phyloP scores from a whole-genome alignment of 2,113 vertebrate species.

The Chiloscyllium plagiosum region DNA sequence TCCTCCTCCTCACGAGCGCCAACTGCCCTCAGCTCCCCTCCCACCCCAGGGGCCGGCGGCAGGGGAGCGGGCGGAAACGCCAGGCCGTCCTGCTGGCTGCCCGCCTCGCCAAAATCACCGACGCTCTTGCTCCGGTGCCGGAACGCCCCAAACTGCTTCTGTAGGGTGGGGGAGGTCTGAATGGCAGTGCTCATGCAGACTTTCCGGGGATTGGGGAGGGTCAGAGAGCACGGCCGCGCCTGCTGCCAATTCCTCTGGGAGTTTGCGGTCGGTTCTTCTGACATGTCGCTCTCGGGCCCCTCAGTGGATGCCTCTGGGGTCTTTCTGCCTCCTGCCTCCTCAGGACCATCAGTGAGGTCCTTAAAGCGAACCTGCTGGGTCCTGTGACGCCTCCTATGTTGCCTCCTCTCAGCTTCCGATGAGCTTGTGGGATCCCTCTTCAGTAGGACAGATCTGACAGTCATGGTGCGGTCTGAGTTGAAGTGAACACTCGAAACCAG shows the following conservation, averaged over 20 bases:
- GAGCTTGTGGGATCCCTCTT: conserved; percentile 58
- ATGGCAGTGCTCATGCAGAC: conserved; percentile 69
- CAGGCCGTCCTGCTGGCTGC: neutral
- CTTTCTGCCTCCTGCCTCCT: neutral
- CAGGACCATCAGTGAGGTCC: conserved; percentile 61
- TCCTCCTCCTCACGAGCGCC: conserved; percentile 43
- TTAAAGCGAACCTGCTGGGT: conserved; percentile 79
- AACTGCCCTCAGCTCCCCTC: neutral
- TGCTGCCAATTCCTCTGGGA: conserved; percentile 62
- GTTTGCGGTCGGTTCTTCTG: conserved; percentile 55
- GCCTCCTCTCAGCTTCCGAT: conserved; percentile 64
- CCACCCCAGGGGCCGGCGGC: neutral
- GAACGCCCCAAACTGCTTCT: conserved; percentile 53
- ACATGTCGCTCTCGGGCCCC: conserved; percentile 59
- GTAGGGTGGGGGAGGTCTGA: conserved; percentile 73
- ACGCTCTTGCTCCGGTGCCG: conserved; percentile 57
- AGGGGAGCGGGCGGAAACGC: neutral
- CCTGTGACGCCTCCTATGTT: conserved; percentile 64
- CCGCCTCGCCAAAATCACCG: conserved; percentile 49
- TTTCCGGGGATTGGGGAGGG: conserved; percentile 62
- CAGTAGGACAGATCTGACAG: conserved; percentile 71
- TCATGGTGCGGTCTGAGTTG: conserved; percentile 63
- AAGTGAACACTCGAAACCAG: conserved; percentile 55
- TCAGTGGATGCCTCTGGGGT: conserved; percentile 50
- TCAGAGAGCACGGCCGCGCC: conserved; percentile 59